Base-by-base conservation (phyloP, 1,140 invertebrate species). In the Conopomorpha cramerella region DNA sequence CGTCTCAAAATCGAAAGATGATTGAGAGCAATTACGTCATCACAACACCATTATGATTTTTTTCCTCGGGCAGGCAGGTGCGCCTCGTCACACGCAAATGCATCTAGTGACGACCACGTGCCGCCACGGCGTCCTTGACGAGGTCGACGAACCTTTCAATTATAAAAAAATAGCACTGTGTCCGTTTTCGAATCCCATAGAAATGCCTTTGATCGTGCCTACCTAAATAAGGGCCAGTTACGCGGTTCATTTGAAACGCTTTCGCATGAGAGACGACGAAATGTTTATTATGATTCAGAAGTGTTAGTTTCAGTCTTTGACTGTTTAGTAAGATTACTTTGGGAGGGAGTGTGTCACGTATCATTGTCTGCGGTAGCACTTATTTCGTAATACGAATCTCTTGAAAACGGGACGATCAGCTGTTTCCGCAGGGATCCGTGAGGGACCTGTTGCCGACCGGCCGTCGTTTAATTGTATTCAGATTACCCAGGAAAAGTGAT, bases 171-270 rank as follows among this genome's bases (percentile, higher is more conserved):
- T 55, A 54, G 55, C n/a, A n/a, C n/a, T n/a, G n/a, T n/a, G n/a
- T n/a, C n/a, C n/a, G n/a, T n/a, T n/a, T n/a, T n/a, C n/a, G n/a
- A n/a, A n/a, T n/a, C n/a, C n/a, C n/a, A n/a, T n/a, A n/a, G n/a
- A n/a, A n/a, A n/a, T n/a, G n/a, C n/a, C n/a, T n/a, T n/a, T n/a
- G n/a, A n/a, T n/a, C n/a, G n/a, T n/a, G n/a, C n/a, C n/a, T n/a
- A n/a, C n/a, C n/a, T n/a, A n/a, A n/a, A n/a, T n/a, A n/a, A n/a
- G n/a, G n/a, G n/a, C n/a, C n/a, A n/a, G n/a, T n/a, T n/a, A n/a
- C n/a, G n/a, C n/a, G n/a, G n/a, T n/a, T 73, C 67, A 60, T 71
- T 73, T 64, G 65, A 58, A 70, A 64, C 59, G 61, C 59, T 67
- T 65, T 66, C 56, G 62, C 55, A 55, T 67, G 61, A 66, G 65